Conservation (phyloP, 1,140 invertebrate genomes). For the Trachymyrmex cornetzi region DNA sequence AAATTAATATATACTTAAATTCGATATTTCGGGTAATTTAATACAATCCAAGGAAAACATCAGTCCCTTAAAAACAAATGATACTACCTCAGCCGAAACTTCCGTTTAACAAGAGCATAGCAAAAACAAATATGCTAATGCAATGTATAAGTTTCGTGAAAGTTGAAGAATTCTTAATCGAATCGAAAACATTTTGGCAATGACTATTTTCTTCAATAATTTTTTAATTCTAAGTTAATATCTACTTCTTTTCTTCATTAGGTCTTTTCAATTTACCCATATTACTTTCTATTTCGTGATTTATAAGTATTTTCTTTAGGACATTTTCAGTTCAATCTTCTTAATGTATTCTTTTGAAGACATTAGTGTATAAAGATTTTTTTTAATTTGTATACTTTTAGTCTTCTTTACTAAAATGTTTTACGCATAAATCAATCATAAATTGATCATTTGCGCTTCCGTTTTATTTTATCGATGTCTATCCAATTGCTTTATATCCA, state of each 20-base stretch:
- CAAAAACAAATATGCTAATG: not conserved
- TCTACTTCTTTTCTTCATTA: not conserved
- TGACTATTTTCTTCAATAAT: not conserved
- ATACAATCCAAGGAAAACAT: conserved; percentile 83
- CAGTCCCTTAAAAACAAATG: conserved; percentile 82
- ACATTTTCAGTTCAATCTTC: not conserved
- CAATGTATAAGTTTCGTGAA: not conserved
- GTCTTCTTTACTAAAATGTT: not conserved
- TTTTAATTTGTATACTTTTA: not conserved
- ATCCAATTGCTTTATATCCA: not conserved
- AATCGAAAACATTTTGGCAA: too few species aligned
- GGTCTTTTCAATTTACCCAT: not conserved
- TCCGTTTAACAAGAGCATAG: conserved; percentile 79
- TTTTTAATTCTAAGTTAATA: not conserved
- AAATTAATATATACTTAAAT: conserved; percentile 33
- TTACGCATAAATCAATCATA: not conserved
- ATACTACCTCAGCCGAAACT: conserved; percentile 84
- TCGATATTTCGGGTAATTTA: conserved; percentile 81
- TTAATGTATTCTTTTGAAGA: not conserved
- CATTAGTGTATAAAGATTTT: not conserved
- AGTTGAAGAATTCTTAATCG: too few species aligned
- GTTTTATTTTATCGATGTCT: conserved; percentile 14
- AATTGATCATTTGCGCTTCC: not conserved
- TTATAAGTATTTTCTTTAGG: not conserved
- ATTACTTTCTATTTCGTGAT: not conserved